Percentiles rank a stretch among this genome's conserved stretches.
Conservation (phyloP, 2,888 invertebrate genomes). For the Xiphydria camelus region DNA sequence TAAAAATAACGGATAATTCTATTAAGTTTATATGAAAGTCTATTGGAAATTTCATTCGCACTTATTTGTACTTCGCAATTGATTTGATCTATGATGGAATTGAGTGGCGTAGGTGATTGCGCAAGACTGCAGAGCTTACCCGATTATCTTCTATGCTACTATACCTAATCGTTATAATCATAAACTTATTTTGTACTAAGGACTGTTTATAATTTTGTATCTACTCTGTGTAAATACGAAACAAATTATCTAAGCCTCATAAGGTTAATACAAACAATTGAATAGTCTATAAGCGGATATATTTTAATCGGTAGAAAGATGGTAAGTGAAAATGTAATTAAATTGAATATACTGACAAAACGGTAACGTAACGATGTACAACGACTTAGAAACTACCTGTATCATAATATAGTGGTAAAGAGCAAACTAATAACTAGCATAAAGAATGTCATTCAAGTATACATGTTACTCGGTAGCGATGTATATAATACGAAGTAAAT, state of each 20-base stretch:
- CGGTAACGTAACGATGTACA: conserved; percentile 50
- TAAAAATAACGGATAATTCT: too few species aligned
- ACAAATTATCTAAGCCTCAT: conserved; percentile 19
- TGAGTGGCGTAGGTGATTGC: conserved; percentile 30
- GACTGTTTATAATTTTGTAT: conserved; percentile 55
- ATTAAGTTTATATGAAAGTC: neutral
- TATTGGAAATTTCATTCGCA: neutral
- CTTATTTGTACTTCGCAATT: conserved; percentile 17
- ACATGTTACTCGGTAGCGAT: conserved; percentile 41
- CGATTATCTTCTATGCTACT: conserved; percentile 43
- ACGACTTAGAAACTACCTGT: conserved; percentile 52
- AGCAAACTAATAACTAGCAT: conserved; percentile 28
- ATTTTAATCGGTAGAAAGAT: conserved; percentile 41
- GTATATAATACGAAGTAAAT: conserved; percentile 36
- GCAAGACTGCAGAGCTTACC: conserved; percentile 42
- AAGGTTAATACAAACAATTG: conserved; percentile 10
- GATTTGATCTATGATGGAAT: conserved; percentile 28
- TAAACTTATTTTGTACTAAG: conserved; percentile 51
- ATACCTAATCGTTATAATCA: conserved; percentile 49
- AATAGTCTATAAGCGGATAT: conserved; percentile 25
- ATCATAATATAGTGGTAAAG: conserved; percentile 39
- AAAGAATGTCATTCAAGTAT: conserved; percentile 20
- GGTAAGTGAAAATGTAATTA: conserved; percentile 35
- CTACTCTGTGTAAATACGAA: conserved; percentile 51
- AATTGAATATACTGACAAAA: conserved; percentile 33